Conservation (phyloP, 2,888 invertebrate species). For the Alloplasta piceator region DNA sequence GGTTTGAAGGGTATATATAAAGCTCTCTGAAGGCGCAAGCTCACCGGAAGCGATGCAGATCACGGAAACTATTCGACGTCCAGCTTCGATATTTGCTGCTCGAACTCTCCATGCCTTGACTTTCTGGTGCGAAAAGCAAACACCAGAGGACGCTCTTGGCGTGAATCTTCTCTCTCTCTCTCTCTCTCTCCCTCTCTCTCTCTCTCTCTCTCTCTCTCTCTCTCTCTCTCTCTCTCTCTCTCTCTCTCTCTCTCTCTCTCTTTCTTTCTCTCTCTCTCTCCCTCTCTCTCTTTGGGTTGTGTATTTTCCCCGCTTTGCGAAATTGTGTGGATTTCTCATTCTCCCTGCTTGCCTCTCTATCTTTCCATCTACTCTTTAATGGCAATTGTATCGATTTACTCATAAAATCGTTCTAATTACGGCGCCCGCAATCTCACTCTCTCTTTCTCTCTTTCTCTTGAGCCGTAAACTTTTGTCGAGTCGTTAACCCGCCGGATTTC, state of each 20-base stretch:
- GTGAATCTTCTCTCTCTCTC: no score
- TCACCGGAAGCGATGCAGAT: slow-evolving; percentile 47
- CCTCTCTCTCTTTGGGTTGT: not conserved
- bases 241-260: slow-evolving; percentile 16
- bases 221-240: no score
- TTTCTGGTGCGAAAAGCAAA: not conserved
- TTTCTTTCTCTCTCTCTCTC: no score
- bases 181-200: not conserved
- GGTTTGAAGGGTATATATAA: not conserved
- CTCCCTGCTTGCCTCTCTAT: not conserved
- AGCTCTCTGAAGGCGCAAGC: slow-evolving; percentile 15
- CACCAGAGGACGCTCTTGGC: no score
- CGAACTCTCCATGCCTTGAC: slow-evolving; percentile 5
- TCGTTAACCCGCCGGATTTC: not conserved
- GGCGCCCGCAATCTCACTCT: not conserved
- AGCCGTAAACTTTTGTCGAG: slow-evolving; percentile 4
- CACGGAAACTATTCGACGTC: slow-evolving; percentile 37
- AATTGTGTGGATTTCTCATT: not conserved
- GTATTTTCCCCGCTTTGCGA: not conserved
- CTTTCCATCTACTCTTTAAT: not conserved
- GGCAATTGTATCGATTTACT: slow-evolving; percentile 31
- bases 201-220: no score
- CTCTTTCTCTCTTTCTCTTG: slow-evolving; percentile 1
- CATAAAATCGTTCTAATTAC: slow-evolving; percentile 27
- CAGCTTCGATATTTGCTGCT: slow-evolving; percentile 8